Conservation (phyloP, 2,113 vertebrate species). For the Todiramphus saurophagus region DNA sequence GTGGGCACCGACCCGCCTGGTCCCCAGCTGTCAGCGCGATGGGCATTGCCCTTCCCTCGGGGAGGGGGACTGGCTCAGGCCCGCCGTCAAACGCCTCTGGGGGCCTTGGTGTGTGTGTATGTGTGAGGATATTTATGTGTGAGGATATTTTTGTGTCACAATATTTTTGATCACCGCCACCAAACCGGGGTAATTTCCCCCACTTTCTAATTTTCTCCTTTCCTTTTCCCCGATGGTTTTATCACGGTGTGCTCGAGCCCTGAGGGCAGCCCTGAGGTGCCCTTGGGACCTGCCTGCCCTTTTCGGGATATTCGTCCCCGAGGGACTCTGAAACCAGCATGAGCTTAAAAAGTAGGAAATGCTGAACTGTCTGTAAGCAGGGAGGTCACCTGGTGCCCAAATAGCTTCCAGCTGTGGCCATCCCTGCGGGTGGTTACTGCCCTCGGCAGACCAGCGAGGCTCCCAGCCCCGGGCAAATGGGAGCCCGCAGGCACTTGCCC, state of each 20-base stretch:
- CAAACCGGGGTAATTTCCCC: not conserved
- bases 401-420: fast-evolving
- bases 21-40: no score
- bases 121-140: not conserved
- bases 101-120: not conserved
- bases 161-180: not conserved
- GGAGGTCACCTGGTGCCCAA: not conserved
- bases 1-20: not conserved
- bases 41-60: not conserved
- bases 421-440: no score
- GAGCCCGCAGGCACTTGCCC: not conserved
- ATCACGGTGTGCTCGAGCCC: not conserved
- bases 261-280: not conserved
- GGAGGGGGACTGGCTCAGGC: no score
- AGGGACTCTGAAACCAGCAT: not conserved
- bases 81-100: not conserved
- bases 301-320: not conserved
- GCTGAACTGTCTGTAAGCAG: not conserved
- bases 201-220: not conserved
- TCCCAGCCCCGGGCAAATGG: not conserved
- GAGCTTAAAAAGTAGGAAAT: not conserved
- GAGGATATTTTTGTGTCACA: no score
- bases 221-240: not conserved
- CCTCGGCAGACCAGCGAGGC: not conserved
- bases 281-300: not conserved